These are phyloP conservation scores for Eubasilissa regina DNA, from an alignment of 1,140 invertebrate species.

Conservation along the genomic window DNA sequence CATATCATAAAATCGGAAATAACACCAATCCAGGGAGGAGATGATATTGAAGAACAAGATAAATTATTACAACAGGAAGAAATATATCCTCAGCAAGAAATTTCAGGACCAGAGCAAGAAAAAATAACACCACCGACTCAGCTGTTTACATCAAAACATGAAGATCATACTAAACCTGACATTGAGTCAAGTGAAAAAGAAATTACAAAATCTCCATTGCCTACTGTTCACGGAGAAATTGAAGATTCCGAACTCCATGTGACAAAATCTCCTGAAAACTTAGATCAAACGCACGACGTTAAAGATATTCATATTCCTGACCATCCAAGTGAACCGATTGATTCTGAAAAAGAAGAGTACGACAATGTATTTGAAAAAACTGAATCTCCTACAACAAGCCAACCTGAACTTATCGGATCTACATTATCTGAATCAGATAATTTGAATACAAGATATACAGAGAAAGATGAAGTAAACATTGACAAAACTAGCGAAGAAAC, in stretches of 20 bases:
- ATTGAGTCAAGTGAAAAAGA: background rate
- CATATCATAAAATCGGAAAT: background rate
- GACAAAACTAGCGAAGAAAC: slow-evolving; percentile 37
- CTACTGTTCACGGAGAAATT: background rate
- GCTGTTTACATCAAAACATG: background rate
- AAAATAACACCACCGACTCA: background rate
- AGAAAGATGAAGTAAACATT: slow-evolving; percentile 34
- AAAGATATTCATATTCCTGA: background rate
- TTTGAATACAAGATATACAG: slow-evolving; percentile 40
- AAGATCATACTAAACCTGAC: background rate
- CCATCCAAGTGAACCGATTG: background rate
- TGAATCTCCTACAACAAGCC: background rate
- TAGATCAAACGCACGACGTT: background rate
- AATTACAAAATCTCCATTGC: slow-evolving; percentile 3
- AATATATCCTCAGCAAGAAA: background rate
- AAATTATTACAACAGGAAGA: slow-evolving; percentile 6
- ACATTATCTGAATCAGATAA: slow-evolving; percentile 29
- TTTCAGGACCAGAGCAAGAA: slow-evolving; percentile 6
- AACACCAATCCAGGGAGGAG: background rate
- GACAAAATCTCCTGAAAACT: background rate
- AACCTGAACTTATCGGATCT: slow-evolving; percentile 23
- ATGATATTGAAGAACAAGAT: slow-evolving; percentile 15
- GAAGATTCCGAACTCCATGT: slow-evolving; percentile 5
- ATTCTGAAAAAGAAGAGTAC: background rate
- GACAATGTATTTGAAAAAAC: slow-evolving; percentile 1